Base-by-base conservation (phyloP, 2,113 vertebrate species). In the Garra rufa region DNA sequence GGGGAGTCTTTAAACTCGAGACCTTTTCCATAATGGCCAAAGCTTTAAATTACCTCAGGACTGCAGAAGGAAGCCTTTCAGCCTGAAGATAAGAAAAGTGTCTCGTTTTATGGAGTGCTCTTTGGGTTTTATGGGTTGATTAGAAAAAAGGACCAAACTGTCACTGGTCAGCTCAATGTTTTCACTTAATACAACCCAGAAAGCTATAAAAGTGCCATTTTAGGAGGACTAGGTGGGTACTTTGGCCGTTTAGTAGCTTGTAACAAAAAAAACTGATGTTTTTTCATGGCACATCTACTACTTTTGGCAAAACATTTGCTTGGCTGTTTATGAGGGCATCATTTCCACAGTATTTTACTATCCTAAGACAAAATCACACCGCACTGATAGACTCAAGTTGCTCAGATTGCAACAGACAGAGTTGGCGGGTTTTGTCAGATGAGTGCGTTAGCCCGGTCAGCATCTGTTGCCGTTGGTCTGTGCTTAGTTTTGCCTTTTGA, bases 21-120 rank as follows among this genome's bases (percentile, higher is more conserved):
- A 70, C 43, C 65, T 84, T 77, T 83, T 77, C 67, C 75, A 75
- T 83, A 61, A 84, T 81, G 34, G 69, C 61, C 28, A 80, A 69
- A 52, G 48, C n/a, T 88, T 80, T 73, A 55, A 86, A 84, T 76
- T 81, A 80, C 44, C 75, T 38, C 15, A 55, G 55, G 57, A 70
- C 44, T 48, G 81, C 57, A 67, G 38, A 77, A 80, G n/a, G 50
- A 75, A 57, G 76, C n/a, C 61, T 44, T 83, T 88, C 28, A 80
- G 24, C 48, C 34, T 13, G 65, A 26, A 63, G 57, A 48, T 83
- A 79, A 84, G 59, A 79, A 67, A 83, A 65, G 63, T 21, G 67
- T 59, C n/a, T 38, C 2, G 28, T 69, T 61, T 83, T 55, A 15
- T 82, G 83, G 30, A 26, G 44, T 30, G 65, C 76, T 88, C 34